Evolutionary conservation across 2,888 invertebrate genomes (phyloP), one percentile per base, ranked within the genome.

Genomic region (Elegia similella): DNA sequence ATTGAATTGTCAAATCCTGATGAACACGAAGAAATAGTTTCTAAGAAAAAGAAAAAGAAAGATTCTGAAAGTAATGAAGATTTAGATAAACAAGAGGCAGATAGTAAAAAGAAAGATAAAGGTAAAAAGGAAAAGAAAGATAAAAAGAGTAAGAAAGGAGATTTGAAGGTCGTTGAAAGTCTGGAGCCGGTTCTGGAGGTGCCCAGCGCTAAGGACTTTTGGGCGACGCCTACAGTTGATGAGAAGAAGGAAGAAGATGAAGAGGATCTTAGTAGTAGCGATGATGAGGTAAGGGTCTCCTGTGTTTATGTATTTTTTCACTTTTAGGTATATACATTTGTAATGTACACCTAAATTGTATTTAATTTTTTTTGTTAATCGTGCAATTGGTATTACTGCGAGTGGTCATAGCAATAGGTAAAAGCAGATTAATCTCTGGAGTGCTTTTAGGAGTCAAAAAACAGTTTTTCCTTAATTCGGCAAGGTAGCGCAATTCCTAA

Each of bases 121-220:
- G 66, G 52, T 58, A 59, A 55, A 59, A 42, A 43, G 75, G 62
- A 56, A 56, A 57, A 58, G 48, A 60, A 60, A 54, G 64, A 66
- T 59, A 64, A 64, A 53, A 59, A 53, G 58, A 50, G 23, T 30
- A 63, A 56, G 52, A 57, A 58, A 58, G 43, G 42, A 29, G 48
- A 56, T 12, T 5, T 76, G 0, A 75, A 76, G 59, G 68, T 80
- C 1, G 66, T 76, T 7, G 80, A 80, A 3, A 80, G 69, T 43
- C 63, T 82, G 5, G 75, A 79, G 62, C 82, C 88, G 0, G 84
- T 69, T 2, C 57, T 91, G 0, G 80, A 84, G 12, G 75, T 80
- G 44, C 88, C 91, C 0, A 88, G 88, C 66, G 84, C 75, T 6
- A 85, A 88, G 52, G 87, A 86, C 7, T 90, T 90, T 62, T 91